phyloP scores from a whole-genome alignment of 1,140 invertebrate species.

The Drosophila auraria region DNA sequence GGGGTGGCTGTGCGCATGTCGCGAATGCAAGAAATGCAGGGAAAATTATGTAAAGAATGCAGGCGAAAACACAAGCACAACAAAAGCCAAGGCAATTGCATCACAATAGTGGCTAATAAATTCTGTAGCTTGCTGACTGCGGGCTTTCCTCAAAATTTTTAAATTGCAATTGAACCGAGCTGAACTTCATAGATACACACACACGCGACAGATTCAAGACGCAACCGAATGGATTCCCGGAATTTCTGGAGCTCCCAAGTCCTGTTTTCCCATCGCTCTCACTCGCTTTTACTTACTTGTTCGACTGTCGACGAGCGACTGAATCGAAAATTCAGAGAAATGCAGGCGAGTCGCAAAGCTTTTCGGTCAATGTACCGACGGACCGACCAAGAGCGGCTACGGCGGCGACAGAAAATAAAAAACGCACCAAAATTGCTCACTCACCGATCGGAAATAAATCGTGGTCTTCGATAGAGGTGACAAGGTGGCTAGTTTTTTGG shows the following conservation, averaged over 20 bases:
- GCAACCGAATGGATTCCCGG: neutral
- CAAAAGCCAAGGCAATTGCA: conserved; percentile 49
- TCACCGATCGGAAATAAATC: conserved; percentile 48
- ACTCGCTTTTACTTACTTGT: conserved; percentile 46
- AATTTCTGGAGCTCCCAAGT: conserved; percentile 10
- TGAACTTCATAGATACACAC: conserved; percentile 32
- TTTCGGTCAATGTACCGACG: conserved; percentile 41
- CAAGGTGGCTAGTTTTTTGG: neutral
- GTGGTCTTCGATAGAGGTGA: conserved; percentile 12
- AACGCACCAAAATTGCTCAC: conserved; percentile 21
- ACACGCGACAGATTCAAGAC: conserved; percentile 3
- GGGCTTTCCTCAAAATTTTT: neutral
- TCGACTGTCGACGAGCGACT: conserved; percentile 56
- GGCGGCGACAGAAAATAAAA: neutral
- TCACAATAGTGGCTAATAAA: conserved; percentile 33
- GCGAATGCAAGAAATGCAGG: conserved; percentile 45
- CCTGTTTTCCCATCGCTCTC: neutral
- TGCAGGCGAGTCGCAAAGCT: conserved; percentile 27
- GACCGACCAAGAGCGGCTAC: conserved; percentile 11
- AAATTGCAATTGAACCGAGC: conserved; percentile 15
- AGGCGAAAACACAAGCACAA: conserved; percentile 29
- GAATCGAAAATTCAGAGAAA: conserved; percentile 41
- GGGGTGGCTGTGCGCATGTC: conserved; percentile 63
- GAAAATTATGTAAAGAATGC: conserved; percentile 73
- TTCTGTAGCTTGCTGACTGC: conserved; percentile 11